Percentiles rank a stretch among this genome's conserved stretches.
phyloP scores from a whole-genome alignment of 2,797 vertebrate species.

The Macrochelys suwanniensis region DNA sequence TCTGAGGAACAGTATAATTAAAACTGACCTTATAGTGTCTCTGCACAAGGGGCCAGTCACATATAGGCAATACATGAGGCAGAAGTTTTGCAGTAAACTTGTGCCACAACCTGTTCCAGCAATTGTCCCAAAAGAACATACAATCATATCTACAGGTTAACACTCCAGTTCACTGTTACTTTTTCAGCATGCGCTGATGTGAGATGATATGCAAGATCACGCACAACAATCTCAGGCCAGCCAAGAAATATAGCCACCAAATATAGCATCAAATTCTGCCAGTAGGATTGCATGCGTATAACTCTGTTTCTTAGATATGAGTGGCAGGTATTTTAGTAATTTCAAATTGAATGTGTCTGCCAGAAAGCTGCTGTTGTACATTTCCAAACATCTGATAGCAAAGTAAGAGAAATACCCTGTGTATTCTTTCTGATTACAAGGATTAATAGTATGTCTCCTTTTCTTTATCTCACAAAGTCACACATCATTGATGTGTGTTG shows the following conservation, averaged over 20 bases:
- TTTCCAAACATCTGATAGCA: constrained; percentile 4
- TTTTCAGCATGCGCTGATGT: neutral
- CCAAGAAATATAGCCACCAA: neutral
- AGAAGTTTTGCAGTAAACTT: neutral
- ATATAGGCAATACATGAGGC: neutral
- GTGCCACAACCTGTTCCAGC: neutral
- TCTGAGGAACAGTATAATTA: neutral
- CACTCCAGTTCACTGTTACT: neutral
- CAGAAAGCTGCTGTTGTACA: neutral
- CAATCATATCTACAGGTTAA: neutral
- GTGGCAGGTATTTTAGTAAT: constrained; percentile 16
- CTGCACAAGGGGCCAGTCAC: no score
- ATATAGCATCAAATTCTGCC: neutral
- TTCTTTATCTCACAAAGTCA: constrained; percentile 21
- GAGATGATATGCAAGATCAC: neutral
- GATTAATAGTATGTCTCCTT: constrained; percentile 34
- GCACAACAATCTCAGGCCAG: neutral
- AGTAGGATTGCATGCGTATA: neutral
- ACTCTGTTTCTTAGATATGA: neutral
- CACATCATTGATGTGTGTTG: neutral
- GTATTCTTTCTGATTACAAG: constrained; percentile 17
- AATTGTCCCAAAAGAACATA: neutral
- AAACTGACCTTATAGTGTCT: neutral
- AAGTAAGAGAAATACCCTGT: constrained; percentile 16
- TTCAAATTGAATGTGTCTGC: constrained; percentile 13